Conservation (phyloP, 2,113 vertebrate species). For the Tyto alba region DNA sequence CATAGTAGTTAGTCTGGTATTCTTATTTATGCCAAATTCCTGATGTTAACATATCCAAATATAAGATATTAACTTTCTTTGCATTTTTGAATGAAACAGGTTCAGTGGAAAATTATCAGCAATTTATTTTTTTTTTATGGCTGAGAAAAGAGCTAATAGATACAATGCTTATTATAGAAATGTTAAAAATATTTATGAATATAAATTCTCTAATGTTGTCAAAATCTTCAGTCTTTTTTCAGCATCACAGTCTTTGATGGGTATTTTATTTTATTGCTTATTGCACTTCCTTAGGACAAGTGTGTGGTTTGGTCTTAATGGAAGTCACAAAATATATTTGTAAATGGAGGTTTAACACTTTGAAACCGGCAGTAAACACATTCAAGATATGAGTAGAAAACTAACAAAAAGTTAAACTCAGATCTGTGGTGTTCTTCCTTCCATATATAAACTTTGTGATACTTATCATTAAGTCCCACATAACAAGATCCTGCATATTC, state of each 20-base stretch:
- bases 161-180: not conserved
- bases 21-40: not conserved
- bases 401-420: not conserved
- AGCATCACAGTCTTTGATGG: not conserved
- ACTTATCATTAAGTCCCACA: not conserved
- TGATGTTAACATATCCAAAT: not conserved
- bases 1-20: not conserved
- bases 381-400: not conserved
- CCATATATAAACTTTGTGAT: no score
- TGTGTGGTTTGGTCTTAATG: not conserved
- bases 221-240: not conserved
- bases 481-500: not conserved
- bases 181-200: not conserved
- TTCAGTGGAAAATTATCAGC: not conserved
- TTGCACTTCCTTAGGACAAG: not conserved
- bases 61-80: not conserved
- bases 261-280: not conserved
- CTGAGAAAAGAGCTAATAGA: not conserved
- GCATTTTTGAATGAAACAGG: not conserved
- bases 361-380: not conserved
- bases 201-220: not conserved
- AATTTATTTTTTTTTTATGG: not conserved
- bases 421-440: no score
- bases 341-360: not conserved
- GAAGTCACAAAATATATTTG: not conserved